These are phyloP conservation scores for Chloroceryle amazona DNA, from an alignment of 2,797 vertebrate genomes.

Conservation along the genomic window DNA sequence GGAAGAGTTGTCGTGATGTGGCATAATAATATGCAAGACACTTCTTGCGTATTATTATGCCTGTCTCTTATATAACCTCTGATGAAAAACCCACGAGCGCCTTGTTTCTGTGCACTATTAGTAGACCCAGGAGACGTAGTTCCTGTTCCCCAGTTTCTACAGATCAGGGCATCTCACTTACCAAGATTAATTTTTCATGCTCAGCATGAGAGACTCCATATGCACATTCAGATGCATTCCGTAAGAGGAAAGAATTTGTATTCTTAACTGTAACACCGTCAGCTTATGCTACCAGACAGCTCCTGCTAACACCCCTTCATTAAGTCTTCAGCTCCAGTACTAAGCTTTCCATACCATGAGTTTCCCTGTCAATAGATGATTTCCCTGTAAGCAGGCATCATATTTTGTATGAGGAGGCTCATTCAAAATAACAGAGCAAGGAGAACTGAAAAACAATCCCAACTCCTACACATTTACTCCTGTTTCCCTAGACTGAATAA, in stretches of 20 bases:
- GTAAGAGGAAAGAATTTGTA: neutral
- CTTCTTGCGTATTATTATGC: neutral
- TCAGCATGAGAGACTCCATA: neutral
- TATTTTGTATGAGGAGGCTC: neutral
- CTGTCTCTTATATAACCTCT: neutral
- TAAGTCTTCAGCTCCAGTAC: neutral
- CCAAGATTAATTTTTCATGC: neutral
- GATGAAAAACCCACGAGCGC: neutral
- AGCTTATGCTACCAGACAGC: slow-evolving; percentile 16
- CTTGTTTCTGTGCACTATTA: neutral
- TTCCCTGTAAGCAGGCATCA: neutral
- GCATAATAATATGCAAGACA: neutral
- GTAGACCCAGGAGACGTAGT: neutral
- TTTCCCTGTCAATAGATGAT: neutral
- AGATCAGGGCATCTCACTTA: neutral
- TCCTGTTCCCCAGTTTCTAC: neutral
- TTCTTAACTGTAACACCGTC: neutral
- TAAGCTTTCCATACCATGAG: neutral
- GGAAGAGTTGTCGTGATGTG: neutral
- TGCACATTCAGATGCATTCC: neutral
- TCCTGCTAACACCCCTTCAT: slow-evolving; percentile 22
- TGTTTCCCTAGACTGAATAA: neutral
- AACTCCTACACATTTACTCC: neutral
- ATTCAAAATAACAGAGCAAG: neutral
- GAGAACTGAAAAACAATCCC: neutral